These are phyloP conservation scores for Chaunax sp. DNA, from an alignment of 2,797 vertebrate genomes.

Conservation along the genomic window DNA sequence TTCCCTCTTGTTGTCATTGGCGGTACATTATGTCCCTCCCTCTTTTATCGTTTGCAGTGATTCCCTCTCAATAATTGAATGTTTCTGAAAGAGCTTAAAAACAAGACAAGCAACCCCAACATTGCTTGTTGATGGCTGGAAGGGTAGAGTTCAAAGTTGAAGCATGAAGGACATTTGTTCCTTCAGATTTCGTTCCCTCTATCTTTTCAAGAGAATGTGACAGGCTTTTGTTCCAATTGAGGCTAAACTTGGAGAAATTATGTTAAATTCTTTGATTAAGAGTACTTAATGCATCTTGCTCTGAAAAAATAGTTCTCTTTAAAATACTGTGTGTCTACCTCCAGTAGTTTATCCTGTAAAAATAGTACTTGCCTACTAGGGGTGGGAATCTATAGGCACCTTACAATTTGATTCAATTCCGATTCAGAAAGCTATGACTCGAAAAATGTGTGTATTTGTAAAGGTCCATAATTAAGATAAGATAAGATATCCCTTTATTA, in stretches of 20 bases:
- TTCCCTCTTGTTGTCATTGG: conserved; percentile 27
- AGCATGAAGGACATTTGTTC: conserved; percentile 56
- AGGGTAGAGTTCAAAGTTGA: conserved; percentile 33
- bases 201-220: conserved; percentile 32
- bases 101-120: conserved; percentile 37
- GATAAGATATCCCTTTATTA: too few species aligned
- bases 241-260: conserved; percentile 22
- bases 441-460: too few species aligned
- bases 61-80: conserved; percentile 30
- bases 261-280: background rate
- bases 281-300: background rate
- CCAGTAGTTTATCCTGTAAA: background rate
- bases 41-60: conserved; percentile 31
- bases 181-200: conserved; percentile 28
- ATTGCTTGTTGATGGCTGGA: conserved; percentile 30
- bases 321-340: background rate
- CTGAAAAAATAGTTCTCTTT: conserved; percentile 1
- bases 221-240: conserved; percentile 64
- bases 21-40: conserved; percentile 15
- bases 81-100: conserved; percentile 34
- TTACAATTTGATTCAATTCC: too few species aligned
- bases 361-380: background rate
- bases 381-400: too few species aligned
- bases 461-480: too few species aligned
- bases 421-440: too few species aligned